These are phyloP conservation scores for Eupristina koningsbergeri DNA, from an alignment of 1,140 invertebrate genomes.

Conservation along the genomic window DNA sequence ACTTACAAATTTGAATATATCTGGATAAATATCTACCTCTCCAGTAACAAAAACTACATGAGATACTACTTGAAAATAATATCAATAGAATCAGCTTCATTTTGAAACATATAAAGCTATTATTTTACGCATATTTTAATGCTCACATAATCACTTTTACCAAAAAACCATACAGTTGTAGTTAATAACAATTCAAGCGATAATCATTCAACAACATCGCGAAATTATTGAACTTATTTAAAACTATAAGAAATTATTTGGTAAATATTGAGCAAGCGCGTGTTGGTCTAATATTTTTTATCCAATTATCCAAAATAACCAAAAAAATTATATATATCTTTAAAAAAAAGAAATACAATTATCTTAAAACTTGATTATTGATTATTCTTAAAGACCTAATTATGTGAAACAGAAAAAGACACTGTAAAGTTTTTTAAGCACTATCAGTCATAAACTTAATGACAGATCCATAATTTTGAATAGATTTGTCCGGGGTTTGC, in stretches of 20 bases:
- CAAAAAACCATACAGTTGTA: too few species aligned
- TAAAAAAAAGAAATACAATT: not conserved
- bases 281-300: too few species aligned
- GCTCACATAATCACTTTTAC: not conserved
- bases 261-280: too few species aligned
- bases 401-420: not conserved
- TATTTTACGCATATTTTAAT: not conserved
- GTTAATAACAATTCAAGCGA: too few species aligned
- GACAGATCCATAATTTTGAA: not conserved
- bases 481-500: not conserved
- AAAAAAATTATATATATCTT: too few species aligned
- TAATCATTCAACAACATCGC: too few species aligned
- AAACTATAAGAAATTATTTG: too few species aligned
- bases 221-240: too few species aligned
- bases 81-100: constrained; percentile 48
- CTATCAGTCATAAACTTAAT: not conserved
- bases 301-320: too few species aligned
- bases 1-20: constrained; percentile 50
- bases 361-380: not conserved
- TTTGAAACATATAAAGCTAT: not conserved
- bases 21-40: constrained; percentile 52
- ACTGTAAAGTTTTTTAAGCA: not conserved
- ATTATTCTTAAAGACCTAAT: not conserved
- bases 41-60: constrained; percentile 38
- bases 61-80: constrained; percentile 39